These are phyloP conservation scores for Periophthalmus modestus DNA, from an alignment of 2,113 vertebrate species.

Conservation along the genomic window DNA sequence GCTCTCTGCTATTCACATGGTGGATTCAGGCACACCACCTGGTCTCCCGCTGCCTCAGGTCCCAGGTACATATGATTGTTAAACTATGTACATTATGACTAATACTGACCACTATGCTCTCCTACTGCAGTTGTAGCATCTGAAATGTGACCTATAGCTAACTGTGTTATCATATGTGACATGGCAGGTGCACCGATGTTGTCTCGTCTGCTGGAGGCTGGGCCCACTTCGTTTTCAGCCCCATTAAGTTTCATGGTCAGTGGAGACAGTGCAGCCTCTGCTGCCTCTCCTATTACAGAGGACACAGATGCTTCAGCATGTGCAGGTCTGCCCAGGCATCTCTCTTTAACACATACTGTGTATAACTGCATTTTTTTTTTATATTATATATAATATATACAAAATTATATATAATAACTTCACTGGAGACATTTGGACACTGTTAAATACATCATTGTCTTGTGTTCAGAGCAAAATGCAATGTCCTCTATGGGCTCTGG, in stretches of 20 bases:
- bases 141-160: neutral
- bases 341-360: neutral
- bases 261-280: conserved; percentile 67
- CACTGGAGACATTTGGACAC: neutral
- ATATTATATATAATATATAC: no score
- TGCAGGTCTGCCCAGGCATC: conserved; percentile 55
- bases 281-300: conserved; percentile 78
- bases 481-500: conserved; percentile 26
- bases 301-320: conserved; percentile 43
- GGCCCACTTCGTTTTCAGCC: conserved; percentile 89
- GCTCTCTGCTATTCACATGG: conserved; percentile 73
- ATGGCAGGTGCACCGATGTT: conserved; percentile 93
- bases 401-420: no score
- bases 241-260: conserved; percentile 83
- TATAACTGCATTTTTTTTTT: neutral
- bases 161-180: conserved; percentile 16
- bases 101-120: neutral
- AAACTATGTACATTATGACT: neutral
- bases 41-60: conserved; percentile 84
- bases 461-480: conserved; percentile 46
- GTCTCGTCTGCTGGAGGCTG: conserved; percentile 96
- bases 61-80: conserved; percentile 36
- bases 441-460: neutral
- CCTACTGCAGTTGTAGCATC: neutral
- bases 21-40: conserved; percentile 79